Evolutionary conservation across 1,140 invertebrate genomes (phyloP).

Genomic region (Palaemon carinicauda): DNA sequence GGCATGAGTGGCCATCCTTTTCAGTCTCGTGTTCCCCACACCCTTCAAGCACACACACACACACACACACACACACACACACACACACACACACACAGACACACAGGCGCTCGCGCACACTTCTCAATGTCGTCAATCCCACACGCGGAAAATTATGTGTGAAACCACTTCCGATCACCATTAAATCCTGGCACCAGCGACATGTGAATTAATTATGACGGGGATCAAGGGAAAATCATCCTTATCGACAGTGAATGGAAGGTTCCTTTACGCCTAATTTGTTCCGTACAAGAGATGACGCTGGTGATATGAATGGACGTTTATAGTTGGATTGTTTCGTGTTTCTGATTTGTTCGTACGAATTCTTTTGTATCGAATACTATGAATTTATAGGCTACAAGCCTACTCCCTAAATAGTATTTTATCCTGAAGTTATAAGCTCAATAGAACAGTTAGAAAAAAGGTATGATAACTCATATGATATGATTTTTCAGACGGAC

Average conservation of each 20-base stretch:
- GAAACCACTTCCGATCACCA: constrained; percentile 48
- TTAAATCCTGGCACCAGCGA: constrained; percentile 22
- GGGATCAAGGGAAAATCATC: not conserved
- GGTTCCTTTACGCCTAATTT: constrained; percentile 41
- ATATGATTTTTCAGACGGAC: not conserved
- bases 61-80: not conserved
- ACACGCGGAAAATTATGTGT: constrained; percentile 42
- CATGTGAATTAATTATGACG: constrained; percentile 32
- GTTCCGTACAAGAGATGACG: constrained; percentile 27
- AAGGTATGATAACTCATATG: too few relatives aligned
- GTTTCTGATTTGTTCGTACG: not conserved
- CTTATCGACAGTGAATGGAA: not conserved
- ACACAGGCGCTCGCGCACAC: not conserved
- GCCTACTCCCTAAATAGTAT: too few relatives aligned
- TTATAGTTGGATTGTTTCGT: not conserved
- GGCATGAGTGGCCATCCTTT: not conserved
- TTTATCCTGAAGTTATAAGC: not conserved
- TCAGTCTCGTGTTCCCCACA: not conserved
- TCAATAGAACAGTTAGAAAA: too few relatives aligned
- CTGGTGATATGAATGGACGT: not conserved
- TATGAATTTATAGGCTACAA: too few relatives aligned
- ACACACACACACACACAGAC: not conserved
- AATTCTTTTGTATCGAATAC: not conserved
- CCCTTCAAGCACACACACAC: not conserved
- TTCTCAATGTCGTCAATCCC: not conserved